Conservation (phyloP, 2,797 vertebrate genomes). For the Scolopax bukidnonensis region DNA sequence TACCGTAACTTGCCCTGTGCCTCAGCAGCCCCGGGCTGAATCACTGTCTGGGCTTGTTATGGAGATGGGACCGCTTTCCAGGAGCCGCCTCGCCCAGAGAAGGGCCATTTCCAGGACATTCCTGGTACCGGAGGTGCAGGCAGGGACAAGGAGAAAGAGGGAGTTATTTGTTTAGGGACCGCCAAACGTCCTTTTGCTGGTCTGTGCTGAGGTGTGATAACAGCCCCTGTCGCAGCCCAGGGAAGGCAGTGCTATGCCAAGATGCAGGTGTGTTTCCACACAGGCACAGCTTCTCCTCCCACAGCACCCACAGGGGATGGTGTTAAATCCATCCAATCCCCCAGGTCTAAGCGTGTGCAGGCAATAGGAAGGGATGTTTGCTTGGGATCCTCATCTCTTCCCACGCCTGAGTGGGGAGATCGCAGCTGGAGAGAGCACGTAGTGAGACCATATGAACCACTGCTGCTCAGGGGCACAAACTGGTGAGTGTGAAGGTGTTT, state of each 20-base stretch:
- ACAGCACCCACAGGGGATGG: fast-evolving
- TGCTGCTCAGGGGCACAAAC: neutral
- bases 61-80: neutral
- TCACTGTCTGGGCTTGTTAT: neutral
- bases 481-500: neutral
- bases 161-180: neutral
- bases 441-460: fast-evolving
- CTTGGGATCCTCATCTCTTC: neutral
- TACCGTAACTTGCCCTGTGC: neutral
- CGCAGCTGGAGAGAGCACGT: neutral
- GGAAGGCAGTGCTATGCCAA: fast-evolving
- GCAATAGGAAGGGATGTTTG: neutral
- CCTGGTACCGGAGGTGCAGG: neutral
- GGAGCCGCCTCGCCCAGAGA: neutral
- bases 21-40: neutral
- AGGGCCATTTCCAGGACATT: neutral
- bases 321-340: neutral
- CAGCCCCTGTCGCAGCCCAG: fast-evolving
- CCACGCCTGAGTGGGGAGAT: neutral
- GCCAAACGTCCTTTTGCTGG: neutral
- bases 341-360: fast-evolving
- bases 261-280: neutral
- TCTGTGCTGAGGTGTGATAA: neutral
- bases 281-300: neutral
- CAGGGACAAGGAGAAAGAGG: neutral